Evolutionary conservation across 2,113 vertebrate genomes (phyloP).

Genomic region (Spea bombifrons): DNA sequence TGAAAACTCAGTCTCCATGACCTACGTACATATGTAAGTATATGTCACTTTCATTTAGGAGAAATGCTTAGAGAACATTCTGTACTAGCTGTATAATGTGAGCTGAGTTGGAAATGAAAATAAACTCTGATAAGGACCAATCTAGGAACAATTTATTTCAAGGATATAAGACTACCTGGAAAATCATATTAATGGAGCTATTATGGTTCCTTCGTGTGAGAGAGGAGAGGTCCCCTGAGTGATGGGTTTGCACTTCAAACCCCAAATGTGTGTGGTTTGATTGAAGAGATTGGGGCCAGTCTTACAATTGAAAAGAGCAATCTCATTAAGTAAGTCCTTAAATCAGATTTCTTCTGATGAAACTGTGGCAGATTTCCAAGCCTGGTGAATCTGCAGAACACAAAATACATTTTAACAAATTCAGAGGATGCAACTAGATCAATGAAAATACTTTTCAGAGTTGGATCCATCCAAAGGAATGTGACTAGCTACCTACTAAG

Average conservation of each 20-base stretch:
- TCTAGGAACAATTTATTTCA: slow-evolving; percentile 43
- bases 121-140: slow-evolving; percentile 34
- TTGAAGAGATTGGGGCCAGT: slow-evolving; percentile 40
- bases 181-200: slow-evolving; percentile 47
- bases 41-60: no score
- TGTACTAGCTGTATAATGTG: slow-evolving; percentile 9
- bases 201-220: slow-evolving; percentile 30
- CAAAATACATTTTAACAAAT: slow-evolving; percentile 32
- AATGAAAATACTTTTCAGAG: neutral
- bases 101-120: slow-evolving; percentile 24
- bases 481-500: neutral
- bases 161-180: slow-evolving; percentile 38
- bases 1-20: no score
- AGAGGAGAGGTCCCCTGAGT: slow-evolving; percentile 42
- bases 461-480: neutral
- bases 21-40: no score
- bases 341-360: slow-evolving; percentile 46
- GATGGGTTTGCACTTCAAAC: slow-evolving; percentile 36
- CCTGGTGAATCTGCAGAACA: neutral
- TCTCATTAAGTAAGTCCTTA: slow-evolving; percentile 45
- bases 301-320: slow-evolving; percentile 41
- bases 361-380: slow-evolving; percentile 40
- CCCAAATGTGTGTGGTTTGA: slow-evolving; percentile 39
- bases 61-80: neutral
- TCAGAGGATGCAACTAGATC: neutral